Conservation (phyloP, 2,888 invertebrate species). For the Spilarctia lutea region DNA sequence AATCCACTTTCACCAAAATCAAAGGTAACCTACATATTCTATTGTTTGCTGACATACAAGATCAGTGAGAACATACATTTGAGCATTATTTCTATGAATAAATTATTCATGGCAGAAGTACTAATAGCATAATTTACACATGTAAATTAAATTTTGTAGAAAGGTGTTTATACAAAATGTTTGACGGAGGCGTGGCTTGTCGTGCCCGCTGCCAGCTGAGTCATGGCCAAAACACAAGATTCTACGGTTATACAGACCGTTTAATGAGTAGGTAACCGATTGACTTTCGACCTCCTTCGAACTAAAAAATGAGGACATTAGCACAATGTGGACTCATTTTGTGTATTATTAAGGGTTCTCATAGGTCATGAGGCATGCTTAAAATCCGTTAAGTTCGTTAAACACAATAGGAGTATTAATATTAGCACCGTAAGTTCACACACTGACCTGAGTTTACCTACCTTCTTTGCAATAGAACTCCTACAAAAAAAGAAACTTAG, state of each 20-base stretch:
- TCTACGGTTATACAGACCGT: conserved; percentile 22
- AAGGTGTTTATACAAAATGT: conserved; percentile 40
- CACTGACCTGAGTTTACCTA: not conserved
- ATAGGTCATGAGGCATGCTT: conserved; percentile 3
- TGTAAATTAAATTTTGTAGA: conserved; percentile 45
- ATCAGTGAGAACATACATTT: conserved; percentile 41
- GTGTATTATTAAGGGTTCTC: conserved; percentile 10
- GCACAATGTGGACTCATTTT: not conserved
- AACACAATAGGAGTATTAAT: not conserved
- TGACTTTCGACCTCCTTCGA: conserved; percentile 37
- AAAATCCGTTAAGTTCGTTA: conserved; percentile 2
- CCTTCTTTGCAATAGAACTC: not conserved
- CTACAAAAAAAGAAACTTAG: not conserved
- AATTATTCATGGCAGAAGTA: conserved; percentile 51
- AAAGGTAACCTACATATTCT: conserved; percentile 46
- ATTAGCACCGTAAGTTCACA: not conserved
- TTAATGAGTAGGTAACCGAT: conserved; percentile 33
- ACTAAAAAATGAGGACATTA: conserved; percentile 15
- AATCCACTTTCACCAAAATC: conserved; percentile 60
- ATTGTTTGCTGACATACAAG: conserved; percentile 54
- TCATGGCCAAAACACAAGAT: conserved; percentile 19
- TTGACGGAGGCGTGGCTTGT: conserved; percentile 24
- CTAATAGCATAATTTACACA: conserved; percentile 45
- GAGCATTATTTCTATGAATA: conserved; percentile 42
- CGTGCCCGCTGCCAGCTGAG: conserved; percentile 20